Base-by-base conservation (phyloP, 2,888 invertebrate species). In the Gryllus longicercus region DNA sequence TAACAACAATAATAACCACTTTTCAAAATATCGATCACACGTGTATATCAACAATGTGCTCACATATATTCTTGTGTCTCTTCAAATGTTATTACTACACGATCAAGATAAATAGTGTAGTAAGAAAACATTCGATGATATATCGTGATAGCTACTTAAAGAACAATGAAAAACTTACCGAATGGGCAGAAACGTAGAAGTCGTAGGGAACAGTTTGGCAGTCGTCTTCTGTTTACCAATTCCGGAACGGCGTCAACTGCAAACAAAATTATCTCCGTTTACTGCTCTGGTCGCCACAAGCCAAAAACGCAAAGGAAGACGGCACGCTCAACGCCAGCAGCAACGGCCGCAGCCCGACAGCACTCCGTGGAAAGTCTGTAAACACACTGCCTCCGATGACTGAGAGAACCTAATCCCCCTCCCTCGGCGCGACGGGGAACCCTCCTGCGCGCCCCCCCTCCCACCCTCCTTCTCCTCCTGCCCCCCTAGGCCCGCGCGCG, bases 161-260 rank as follows among this genome's bases (percentile, higher is more conserved):
- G 25, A 38, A 38, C 38, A 38, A 38, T 38, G 38, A 38, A 8
- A 38, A 18, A 63, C 63, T 63, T 63, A 63, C 63, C 63, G 63
- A 63, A 63, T 63, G 63, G 63, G 63, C 63, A 63, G n/a, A 63
- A 63, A 63, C n/a, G 63, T 63, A 12, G n/a, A 63, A 18, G 63
- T 63, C 14, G 63, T 63, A 63, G 63, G 63, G 63, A 63, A 63
- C 63, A 63, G 63, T 63, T 63, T 63, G 63, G 63, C 63, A 63
- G n/a, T 16, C 63, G 63, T 63, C 63, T 63, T 63, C 63, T 63
- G 63, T 63, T 63, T 63, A 63, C 63, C 14, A 63, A 63, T 18
- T 63, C 63, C 63, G 16, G 63, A 63, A 63, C 63, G 16, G 63
- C 63, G 63, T 63, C 63, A 63, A 63, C 63, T 63, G 63, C 63